Evolutionary conservation across 1,140 invertebrate species (phyloP).

Genomic region (Brachionus koreanus): DNA sequence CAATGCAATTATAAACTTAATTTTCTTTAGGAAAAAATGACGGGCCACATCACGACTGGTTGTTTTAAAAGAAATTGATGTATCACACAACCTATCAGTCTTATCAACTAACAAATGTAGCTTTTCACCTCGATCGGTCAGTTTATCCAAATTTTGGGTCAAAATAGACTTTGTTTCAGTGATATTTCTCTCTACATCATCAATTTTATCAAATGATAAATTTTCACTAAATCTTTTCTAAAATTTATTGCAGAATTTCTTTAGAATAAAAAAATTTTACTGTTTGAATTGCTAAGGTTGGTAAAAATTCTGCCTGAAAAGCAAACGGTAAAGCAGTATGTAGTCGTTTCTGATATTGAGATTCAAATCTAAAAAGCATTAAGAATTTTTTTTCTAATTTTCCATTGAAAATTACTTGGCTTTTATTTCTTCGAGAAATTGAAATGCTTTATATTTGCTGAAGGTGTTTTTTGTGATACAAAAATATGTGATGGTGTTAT

Average conservation of each 20-base stretch:
- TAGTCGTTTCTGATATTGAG: conserved; percentile 20
- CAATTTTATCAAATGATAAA: conserved; percentile 26
- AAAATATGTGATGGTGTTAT: conserved; percentile 39
- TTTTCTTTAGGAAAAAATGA: conserved; percentile 15
- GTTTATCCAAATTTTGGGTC: conserved; percentile 33
- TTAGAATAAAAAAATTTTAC: neutral
- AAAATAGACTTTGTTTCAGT: conserved; percentile 29
- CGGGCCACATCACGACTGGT: neutral
- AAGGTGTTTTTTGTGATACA: conserved; percentile 27
- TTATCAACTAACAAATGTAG: conserved; percentile 34
- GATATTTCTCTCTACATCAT: conserved; percentile 4
- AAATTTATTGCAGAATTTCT: neutral
- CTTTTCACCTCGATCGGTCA: conserved; percentile 27
- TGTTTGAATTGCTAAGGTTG: conserved; percentile 15
- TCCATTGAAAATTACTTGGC: neutral
- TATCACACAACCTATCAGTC: conserved; percentile 18
- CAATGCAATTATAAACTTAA: neutral
- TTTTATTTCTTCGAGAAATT: conserved; percentile 28
- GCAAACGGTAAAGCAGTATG: conserved; percentile 34
- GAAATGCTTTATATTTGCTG: neutral
- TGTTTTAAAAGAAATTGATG: conserved; percentile 2
- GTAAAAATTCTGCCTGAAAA: conserved; percentile 33
- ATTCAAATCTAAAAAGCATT: conserved; percentile 23
- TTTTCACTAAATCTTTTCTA: conserved; percentile 19
- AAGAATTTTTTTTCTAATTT: neutral